Evolutionary conservation across 2,888 invertebrate species (phyloP).

Genomic region (Cyrtodaria siliqua): DNA sequence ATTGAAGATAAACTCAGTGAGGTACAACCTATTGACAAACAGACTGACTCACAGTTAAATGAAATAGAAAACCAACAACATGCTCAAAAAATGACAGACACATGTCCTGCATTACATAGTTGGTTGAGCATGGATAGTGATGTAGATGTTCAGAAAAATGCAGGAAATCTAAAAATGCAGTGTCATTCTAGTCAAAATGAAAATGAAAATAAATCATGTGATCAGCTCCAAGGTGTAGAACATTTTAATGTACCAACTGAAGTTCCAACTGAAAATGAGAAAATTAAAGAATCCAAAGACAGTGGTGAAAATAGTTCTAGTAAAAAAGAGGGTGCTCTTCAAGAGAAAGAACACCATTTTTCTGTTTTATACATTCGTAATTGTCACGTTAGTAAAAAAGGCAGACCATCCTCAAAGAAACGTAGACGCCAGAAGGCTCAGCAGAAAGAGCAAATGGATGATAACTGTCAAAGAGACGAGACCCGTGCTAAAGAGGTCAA

Average conservation of each 20-base stretch:
- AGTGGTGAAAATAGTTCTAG: background rate
- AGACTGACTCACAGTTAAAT: no score
- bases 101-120: constrained; percentile 7
- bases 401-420: constrained; percentile 65
- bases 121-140: constrained; percentile 54
- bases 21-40: no score
- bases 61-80: background rate
- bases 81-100: background rate
- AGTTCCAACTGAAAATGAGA: background rate
- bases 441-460: constrained; percentile 12
- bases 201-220: constrained; percentile 4
- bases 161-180: background rate
- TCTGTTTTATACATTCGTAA: constrained; percentile 52
- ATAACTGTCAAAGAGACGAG: constrained; percentile 5
- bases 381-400: constrained; percentile 32
- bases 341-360: constrained; percentile 5
- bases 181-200: constrained; percentile 22
- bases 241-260: background rate
- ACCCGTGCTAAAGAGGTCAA: background rate
- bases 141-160: constrained; percentile 20
- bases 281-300: background rate
- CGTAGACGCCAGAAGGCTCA: constrained; percentile 59
- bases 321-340: background rate
- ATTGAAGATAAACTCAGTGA: constrained; percentile 3
- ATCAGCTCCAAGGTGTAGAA: background rate